Evolutionary conservation across 2,888 invertebrate genomes (phyloP).

Genomic region (Apodemia hepburni): DNA sequence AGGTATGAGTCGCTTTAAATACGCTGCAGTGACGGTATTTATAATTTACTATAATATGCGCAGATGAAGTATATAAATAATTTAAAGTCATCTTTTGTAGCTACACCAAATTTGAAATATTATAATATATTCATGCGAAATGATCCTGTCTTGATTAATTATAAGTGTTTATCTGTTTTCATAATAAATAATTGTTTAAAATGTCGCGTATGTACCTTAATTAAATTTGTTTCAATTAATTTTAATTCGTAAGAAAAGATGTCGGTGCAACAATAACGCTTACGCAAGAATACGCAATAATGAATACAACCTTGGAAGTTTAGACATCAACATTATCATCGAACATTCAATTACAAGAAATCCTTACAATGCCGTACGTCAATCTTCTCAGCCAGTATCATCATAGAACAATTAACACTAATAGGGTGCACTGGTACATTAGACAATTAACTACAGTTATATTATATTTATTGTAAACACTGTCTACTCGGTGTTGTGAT

Average conservation of each 20-base stretch:
- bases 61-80: neutral
- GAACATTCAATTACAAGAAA: slow-evolving; percentile 64
- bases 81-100: neutral
- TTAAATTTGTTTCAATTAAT: neutral
- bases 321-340: slow-evolving; percentile 66
- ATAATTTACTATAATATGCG: neutral
- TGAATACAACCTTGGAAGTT: neutral
- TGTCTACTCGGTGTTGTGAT: slow-evolving; percentile 10
- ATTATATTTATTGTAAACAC: slow-evolving; percentile 7
- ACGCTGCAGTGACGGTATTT: slow-evolving; percentile 6
- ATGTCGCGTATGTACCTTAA: neutral
- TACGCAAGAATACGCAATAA: neutral
- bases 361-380: slow-evolving; percentile 16
- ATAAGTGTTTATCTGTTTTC: neutral
- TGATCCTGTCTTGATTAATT: neutral
- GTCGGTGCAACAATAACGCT: neutral
- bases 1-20: neutral
- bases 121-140: neutral
- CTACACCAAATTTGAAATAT: neutral
- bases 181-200: neutral
- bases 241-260: neutral
- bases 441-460: slow-evolving; percentile 9
- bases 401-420: slow-evolving; percentile 24
- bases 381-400: slow-evolving; percentile 28
- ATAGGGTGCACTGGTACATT: slow-evolving; percentile 46